Base-by-base conservation (phyloP, 2,888 invertebrate species). In the Drosophila fulvimacula region DNA sequence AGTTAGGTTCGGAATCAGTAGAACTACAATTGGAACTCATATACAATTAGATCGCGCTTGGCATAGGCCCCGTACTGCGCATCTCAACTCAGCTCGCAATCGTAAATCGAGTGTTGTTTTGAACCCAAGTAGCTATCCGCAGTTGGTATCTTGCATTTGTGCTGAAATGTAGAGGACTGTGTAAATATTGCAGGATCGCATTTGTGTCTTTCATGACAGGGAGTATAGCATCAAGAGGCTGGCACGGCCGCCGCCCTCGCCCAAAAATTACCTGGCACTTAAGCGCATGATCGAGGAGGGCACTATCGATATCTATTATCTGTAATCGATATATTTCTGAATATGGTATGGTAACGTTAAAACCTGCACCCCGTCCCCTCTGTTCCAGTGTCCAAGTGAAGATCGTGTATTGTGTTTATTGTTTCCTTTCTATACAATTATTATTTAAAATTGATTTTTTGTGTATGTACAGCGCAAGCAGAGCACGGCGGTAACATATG, bases 221-320 rank as follows among this genome's bases (percentile, higher is more conserved):
- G 89, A 90, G 53, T 92, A 91, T 78, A 88, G 82, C 76, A 91
- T 92, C 82, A 81, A 89, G 63, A 71, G 88, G 44, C 74, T 92
- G 72, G 87, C 80, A 27, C 85, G 92, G 17, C 92, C 92, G 30
- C 91, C 92, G 53, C 92, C 92, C 30, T 82, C 90, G 27, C 92
- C 92, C 6, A 84, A 68, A 63, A 91, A 92, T 70, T 91, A 90
- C 75, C 73, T 88, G 66, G 89, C 88, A 41, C 82, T 92, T 36
- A 91, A 91, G 68, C 82, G 88, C 60, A 91, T 92, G 92, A 89
- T 92, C 73, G 92, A 92, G 73, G 79, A 83, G 49, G 91, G 91
- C 59, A 82, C 63, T 49, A 67, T 92, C 67, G 89, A 91, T 72
- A 76, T 91, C 19, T 91, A 84, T 69, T 92, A 92, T 86, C 81